These are phyloP conservation scores for Propithecus coquereli DNA, from an alignment of 2,113 vertebrate genomes.

Conservation along the genomic window DNA sequence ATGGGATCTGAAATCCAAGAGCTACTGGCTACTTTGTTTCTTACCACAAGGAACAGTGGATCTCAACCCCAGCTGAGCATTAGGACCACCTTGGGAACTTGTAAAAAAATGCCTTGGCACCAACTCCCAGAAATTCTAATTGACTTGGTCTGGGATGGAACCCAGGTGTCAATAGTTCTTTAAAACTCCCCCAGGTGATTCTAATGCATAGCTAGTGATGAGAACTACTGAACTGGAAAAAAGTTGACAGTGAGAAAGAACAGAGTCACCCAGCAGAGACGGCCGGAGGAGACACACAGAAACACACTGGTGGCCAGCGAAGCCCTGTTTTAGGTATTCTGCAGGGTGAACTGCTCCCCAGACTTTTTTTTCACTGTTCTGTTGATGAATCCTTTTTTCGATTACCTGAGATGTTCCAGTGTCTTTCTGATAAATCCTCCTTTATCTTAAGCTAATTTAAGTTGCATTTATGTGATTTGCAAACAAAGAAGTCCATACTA, in stretches of 20 bases:
- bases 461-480: slow-evolving; percentile 59
- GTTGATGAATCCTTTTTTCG: slow-evolving; percentile 43
- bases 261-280: not conserved
- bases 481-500: slow-evolving; percentile 40
- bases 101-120: not conserved
- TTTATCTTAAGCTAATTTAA: slow-evolving; percentile 59
- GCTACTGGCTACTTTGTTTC: not conserved
- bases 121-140: not conserved
- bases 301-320: not conserved
- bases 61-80: not conserved
- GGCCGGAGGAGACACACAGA: not conserved
- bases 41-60: not conserved
- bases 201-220: not conserved
- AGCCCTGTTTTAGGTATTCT: not conserved
- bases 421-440: slow-evolving; percentile 54
- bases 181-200: slow-evolving; percentile 10
- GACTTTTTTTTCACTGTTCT: not conserved
- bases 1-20: not conserved
- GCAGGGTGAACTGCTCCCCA: not conserved
- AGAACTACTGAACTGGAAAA: not conserved
- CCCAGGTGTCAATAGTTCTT: slow-evolving; percentile 14
- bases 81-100: not conserved
- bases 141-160: not conserved
- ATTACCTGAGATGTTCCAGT: slow-evolving; percentile 53
- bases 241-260: slow-evolving; percentile 6